These are phyloP conservation scores for Alexandromys oeconomus DNA, from an alignment of 2,797 vertebrate species.

Conservation along the genomic window DNA sequence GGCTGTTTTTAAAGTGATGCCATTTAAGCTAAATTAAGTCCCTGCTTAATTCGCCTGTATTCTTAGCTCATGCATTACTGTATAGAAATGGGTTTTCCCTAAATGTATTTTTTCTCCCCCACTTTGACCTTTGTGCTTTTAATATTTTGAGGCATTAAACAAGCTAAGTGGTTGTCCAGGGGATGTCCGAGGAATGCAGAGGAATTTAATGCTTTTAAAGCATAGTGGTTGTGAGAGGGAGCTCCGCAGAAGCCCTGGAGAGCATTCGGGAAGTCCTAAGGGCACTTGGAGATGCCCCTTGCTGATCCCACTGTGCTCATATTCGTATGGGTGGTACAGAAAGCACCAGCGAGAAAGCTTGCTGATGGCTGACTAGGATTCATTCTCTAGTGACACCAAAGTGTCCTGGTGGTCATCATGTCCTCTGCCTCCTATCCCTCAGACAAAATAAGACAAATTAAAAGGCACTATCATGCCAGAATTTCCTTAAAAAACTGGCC, in stretches of 20 bases:
- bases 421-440: background rate
- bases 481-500: slow-evolving; percentile 22
- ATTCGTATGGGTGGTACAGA: background rate
- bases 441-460: background rate
- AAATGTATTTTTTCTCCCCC: background rate
- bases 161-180: slow-evolving; percentile 2
- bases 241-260: accelerated
- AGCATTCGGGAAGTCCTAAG: background rate
- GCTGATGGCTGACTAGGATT: background rate
- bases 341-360: background rate
- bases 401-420: background rate
- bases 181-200: background rate
- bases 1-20: slow-evolving; percentile 60
- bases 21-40: slow-evolving; percentile 72
- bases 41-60: slow-evolving; percentile 55
- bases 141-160: slow-evolving; percentile 41
- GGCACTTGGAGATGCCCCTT: background rate
- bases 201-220: background rate
- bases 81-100: slow-evolving; percentile 39
- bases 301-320: background rate
- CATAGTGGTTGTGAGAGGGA: background rate
- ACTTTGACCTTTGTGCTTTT: slow-evolving; percentile 56
- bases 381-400: background rate
- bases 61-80: slow-evolving; percentile 21
- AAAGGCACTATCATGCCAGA: slow-evolving; percentile 20